phyloP scores from a whole-genome alignment of 1,140 invertebrate species.

The Zophobas atratus region DNA sequence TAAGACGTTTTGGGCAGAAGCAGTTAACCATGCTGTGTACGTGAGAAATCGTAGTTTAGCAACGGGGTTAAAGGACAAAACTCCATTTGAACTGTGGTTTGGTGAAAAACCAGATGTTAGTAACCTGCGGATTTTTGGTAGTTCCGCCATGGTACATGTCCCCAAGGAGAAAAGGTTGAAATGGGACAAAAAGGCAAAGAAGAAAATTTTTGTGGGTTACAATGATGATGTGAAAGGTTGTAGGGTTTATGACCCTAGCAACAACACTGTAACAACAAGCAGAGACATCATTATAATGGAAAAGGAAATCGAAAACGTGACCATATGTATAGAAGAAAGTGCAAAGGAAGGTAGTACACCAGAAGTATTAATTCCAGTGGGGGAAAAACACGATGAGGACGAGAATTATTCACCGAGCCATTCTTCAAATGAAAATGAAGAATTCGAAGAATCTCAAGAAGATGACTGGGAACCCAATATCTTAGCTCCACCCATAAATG shows the following conservation, averaged over 20 bases:
- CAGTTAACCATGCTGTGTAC: constrained; percentile 66
- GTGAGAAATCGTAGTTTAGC: constrained; percentile 65
- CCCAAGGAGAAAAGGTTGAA: constrained; percentile 66
- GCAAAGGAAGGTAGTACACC: no score
- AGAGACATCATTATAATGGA: background rate
- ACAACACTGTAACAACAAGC: constrained; percentile 9
- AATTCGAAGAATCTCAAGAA: no score
- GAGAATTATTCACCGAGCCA: no score
- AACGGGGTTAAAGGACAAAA: constrained; percentile 52
- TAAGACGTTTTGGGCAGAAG: constrained; percentile 69
- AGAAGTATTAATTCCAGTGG: no score
- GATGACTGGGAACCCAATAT: no score
- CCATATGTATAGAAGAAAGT: no score
- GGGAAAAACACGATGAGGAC: no score
- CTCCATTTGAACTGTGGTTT: constrained; percentile 67
- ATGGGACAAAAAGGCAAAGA: constrained; percentile 64
- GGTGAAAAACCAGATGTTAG: constrained; percentile 68
- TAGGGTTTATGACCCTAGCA: constrained; percentile 60
- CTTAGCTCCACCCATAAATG: no score
- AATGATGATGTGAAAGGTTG: constrained; percentile 64
- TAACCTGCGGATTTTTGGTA: constrained; percentile 67
- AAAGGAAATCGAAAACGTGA: background rate
- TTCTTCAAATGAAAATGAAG: no score
- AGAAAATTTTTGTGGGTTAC: constrained; percentile 67
- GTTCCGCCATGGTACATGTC: constrained; percentile 64